phyloP scores from a whole-genome alignment of 2,797 vertebrate genomes.

The Rousettus madagascariensis region DNA sequence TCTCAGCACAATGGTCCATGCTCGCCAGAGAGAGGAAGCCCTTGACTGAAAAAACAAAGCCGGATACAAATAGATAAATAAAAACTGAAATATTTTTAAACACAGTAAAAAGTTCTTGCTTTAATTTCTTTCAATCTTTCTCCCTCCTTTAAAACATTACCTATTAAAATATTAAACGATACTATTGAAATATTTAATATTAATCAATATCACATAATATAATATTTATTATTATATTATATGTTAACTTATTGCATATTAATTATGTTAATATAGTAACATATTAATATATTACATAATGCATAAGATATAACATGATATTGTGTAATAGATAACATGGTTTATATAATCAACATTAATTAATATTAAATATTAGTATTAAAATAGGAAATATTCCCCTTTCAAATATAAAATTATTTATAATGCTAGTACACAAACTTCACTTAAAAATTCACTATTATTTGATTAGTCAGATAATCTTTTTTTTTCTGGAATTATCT shows the following conservation, averaged over 20 bases:
- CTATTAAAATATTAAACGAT: neutral
- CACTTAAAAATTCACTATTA: neutral
- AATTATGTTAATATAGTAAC: neutral
- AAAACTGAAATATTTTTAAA: neutral
- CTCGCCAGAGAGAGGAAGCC: neutral
- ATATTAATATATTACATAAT: neutral
- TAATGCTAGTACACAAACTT: neutral
- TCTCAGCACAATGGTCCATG: neutral
- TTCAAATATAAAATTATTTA: neutral
- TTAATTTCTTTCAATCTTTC: slow-evolving; percentile 21
- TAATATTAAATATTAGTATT: neutral
- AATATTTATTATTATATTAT: neutral
- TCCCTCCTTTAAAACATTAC: neutral
- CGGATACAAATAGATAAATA: neutral
- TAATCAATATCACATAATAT: neutral
- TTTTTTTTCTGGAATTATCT: neutral
- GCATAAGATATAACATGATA: neutral
- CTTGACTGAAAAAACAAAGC: neutral
- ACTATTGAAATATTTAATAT: neutral
- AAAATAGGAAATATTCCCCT: neutral
- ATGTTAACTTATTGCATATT: neutral
- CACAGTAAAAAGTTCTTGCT: neutral
- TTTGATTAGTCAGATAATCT: neutral
- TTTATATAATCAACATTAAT: neutral
- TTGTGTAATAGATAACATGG: neutral